Conservation (phyloP, 2,113 vertebrate genomes). For the Onychostoma macrolepis region DNA sequence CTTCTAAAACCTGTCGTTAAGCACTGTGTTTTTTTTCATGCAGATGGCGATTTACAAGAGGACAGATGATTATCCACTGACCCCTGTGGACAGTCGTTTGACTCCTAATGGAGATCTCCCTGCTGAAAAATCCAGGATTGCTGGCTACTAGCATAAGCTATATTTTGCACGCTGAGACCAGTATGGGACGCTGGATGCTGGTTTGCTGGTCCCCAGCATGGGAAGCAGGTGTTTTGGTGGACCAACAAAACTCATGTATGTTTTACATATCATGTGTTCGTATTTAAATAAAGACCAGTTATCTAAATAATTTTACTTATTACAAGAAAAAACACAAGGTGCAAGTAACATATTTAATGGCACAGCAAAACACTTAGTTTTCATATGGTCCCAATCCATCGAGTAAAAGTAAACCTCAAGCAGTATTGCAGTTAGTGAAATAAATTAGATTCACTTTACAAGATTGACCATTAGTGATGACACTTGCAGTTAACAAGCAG, state of each 20-base stretch:
- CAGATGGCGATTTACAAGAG: not conserved
- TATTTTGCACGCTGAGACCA: not conserved
- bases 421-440: not conserved
- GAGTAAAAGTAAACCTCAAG: not conserved
- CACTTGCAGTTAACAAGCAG: not conserved
- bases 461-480: not conserved
- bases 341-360: no score
- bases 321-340: no score
- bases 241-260: not conserved
- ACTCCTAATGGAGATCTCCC: constrained; percentile 12
- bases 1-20: constrained; percentile 63
- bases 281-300: no score
- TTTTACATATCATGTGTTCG: not conserved
- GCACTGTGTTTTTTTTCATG: not conserved
- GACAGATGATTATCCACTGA: not conserved
- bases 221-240: no score
- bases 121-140: not conserved
- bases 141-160: no score
- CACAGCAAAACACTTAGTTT: no score
- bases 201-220: not conserved
- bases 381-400: no score
- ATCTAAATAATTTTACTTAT: no score
- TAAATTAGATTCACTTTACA: not conserved
- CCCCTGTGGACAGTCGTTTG: not conserved
- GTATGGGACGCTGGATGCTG: not conserved